These are phyloP conservation scores for Neodiprion virginianus DNA, from an alignment of 1,140 invertebrate species.

Conservation along the genomic window DNA sequence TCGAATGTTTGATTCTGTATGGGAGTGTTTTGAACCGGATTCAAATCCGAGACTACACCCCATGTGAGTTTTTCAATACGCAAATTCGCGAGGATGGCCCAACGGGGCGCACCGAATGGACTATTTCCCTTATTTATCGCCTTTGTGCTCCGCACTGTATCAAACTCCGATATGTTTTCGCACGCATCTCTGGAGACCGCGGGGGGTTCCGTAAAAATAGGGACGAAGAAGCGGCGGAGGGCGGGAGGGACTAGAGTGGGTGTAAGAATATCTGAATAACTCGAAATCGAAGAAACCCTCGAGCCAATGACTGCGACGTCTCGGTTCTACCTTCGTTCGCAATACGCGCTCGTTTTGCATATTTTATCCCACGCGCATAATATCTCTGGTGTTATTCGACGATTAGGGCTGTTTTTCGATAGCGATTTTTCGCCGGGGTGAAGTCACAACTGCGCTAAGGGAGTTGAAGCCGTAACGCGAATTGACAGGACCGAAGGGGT, in stretches of 20 bases:
- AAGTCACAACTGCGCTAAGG: not conserved
- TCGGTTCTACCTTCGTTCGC: too few relatives aligned
- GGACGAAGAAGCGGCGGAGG: not conserved
- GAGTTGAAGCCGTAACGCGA: not conserved
- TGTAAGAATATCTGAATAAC: not conserved
- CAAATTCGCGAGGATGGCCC: conserved; percentile 4
- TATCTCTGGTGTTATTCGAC: too few relatives aligned
- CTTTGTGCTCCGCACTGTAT: not conserved
- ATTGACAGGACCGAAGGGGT: not conserved
- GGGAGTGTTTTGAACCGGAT: not conserved
- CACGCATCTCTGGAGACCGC: not conserved
- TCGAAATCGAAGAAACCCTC: too few relatives aligned
- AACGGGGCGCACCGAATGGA: conserved; percentile 3
- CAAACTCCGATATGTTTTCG: not conserved
- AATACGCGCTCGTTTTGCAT: too few relatives aligned
- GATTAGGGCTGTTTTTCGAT: too few relatives aligned
- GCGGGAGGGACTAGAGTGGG: not conserved
- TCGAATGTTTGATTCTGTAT: not conserved
- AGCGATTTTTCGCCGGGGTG: not conserved
- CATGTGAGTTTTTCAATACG: conserved; percentile 1
- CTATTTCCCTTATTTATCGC: conserved; percentile 4
- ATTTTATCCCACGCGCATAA: too few relatives aligned
- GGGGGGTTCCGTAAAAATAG: not conserved
- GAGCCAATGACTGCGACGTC: not conserved
- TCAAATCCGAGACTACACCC: not conserved